phyloP scores from a whole-genome alignment of 2,797 vertebrate genomes.

The Phalloptychus januarius region DNA sequence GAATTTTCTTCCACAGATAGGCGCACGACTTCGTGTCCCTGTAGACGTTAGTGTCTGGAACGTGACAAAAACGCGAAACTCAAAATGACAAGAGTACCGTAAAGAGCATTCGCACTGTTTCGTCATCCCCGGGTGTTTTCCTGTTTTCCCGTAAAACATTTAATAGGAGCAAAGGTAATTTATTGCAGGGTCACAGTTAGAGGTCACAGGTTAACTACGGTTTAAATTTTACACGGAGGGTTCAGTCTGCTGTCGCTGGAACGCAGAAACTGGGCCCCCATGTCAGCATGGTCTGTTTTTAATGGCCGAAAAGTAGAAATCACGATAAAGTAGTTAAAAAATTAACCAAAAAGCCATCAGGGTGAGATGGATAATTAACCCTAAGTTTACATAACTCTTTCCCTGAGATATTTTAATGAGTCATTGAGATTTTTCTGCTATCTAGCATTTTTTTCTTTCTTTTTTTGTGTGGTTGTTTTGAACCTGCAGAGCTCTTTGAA shows the following conservation, averaged over 20 bases:
- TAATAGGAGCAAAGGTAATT: slow-evolving; percentile 43
- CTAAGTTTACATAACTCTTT: background rate
- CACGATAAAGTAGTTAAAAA: slow-evolving; percentile 34
- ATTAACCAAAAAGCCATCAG: slow-evolving; percentile 47
- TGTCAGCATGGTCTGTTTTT: slow-evolving; percentile 16
- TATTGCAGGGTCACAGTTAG: slow-evolving; percentile 24
- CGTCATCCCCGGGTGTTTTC: slow-evolving; percentile 5
- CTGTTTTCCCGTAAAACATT: slow-evolving; percentile 41
- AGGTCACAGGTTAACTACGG: background rate
- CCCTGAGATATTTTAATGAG: slow-evolving; percentile 3
- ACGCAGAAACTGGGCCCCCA: background rate
- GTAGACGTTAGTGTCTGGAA: background rate
- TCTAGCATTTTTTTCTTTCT: background rate
- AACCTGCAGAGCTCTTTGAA: background rate
- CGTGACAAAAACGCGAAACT: background rate
- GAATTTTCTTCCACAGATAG: background rate
- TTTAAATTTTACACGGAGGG: background rate
- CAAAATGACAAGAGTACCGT: background rate
- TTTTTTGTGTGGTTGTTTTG: background rate
- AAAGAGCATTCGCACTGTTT: background rate
- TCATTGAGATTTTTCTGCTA: slow-evolving; percentile 1
- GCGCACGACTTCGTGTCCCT: background rate
- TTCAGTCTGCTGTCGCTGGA: background rate
- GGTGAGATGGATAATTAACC: slow-evolving; percentile 54
- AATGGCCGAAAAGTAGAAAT: slow-evolving; percentile 16